phyloP scores from a whole-genome alignment of 2,113 vertebrate genomes.

The Lophochroa leadbeateri region DNA sequence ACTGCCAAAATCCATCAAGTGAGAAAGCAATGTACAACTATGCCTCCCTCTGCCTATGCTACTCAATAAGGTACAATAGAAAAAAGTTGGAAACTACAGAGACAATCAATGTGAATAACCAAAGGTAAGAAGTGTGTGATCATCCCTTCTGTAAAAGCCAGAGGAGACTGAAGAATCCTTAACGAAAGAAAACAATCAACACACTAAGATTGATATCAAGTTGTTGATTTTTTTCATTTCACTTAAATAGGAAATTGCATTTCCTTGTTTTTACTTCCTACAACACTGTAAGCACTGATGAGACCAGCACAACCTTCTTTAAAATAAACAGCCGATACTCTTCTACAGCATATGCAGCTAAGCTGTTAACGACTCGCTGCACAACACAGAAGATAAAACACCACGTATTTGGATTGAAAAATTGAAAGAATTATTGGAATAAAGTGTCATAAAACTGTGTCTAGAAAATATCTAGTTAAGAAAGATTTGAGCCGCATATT shows the following conservation, averaged over 20 bases:
- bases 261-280: neutral
- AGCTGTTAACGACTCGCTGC: neutral
- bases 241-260: neutral
- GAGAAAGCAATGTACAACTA: neutral
- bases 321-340: neutral
- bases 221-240: neutral
- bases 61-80: neutral
- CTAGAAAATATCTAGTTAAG: neutral
- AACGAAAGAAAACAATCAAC: neutral
- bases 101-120: neutral
- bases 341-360: neutral
- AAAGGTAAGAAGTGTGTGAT: neutral
- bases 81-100: neutral
- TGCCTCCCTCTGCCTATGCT: neutral
- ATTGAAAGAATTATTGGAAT: neutral
- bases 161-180: neutral
- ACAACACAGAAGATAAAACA: neutral
- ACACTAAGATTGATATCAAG: neutral
- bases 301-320: neutral
- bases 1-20: neutral
- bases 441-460: neutral
- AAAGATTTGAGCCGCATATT: neutral
- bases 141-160: neutral
- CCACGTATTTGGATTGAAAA: neutral
- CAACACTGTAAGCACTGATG: neutral